These are phyloP conservation scores for Halcyon badia DNA, from an alignment of 2,797 vertebrate species.

Conservation along the genomic window DNA sequence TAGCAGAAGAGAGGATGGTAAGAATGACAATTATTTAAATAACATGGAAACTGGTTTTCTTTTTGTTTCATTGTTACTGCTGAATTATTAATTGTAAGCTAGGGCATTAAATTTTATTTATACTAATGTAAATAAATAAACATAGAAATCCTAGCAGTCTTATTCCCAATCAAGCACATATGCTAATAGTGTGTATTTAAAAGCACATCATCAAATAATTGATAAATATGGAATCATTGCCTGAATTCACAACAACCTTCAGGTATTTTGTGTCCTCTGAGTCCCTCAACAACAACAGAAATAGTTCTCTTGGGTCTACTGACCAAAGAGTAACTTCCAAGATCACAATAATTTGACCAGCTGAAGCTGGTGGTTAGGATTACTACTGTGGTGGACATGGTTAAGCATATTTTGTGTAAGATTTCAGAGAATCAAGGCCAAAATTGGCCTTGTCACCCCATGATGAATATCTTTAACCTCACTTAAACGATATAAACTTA, in stretches of 20 bases:
- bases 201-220: not conserved
- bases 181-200: not conserved
- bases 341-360: not conserved
- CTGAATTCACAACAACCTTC: not conserved
- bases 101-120: not conserved
- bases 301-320: not conserved
- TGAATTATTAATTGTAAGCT: not conserved
- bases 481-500: not conserved
- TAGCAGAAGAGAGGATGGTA: not conserved
- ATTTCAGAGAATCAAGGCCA: not conserved
- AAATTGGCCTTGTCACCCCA: not conserved
- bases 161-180: not conserved
- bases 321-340: not conserved
- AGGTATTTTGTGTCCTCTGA: not conserved
- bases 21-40: constrained; percentile 1
- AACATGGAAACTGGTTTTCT: not conserved
- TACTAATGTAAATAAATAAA: not conserved
- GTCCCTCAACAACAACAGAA: not conserved
- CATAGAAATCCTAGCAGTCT: not conserved
- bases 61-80: not conserved
- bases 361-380: not conserved
- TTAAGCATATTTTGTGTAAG: not conserved
- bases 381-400: rapidly evolving
- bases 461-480: not conserved
- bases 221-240: not conserved